A percentile compares a stretch with the other conserved stretches of the same genome.
phyloP scores from a whole-genome alignment of 2,797 vertebrate genomes.

The Lepilemur ruficaudatus region DNA sequence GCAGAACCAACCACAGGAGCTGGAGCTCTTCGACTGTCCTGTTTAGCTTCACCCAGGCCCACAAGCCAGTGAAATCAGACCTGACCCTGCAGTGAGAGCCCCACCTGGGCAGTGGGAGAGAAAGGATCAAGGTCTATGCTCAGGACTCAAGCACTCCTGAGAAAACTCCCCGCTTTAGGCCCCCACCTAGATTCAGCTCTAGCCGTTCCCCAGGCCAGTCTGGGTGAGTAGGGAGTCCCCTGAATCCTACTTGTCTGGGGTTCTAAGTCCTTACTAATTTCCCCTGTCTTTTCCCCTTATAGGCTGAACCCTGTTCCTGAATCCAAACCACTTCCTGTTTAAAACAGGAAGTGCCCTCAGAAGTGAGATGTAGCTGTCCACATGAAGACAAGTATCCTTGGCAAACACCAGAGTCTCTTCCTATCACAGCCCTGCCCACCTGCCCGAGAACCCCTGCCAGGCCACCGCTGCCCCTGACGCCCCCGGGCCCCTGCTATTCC shows the following conservation, averaged over 20 bases:
- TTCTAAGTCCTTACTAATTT: neutral
- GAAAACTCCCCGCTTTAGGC: neutral
- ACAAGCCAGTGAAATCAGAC: neutral
- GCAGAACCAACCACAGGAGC: neutral
- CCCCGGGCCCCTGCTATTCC: neutral
- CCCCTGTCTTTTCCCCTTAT: neutral
- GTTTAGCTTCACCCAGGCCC: neutral
- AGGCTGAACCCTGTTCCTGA: neutral
- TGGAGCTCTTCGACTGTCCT: neutral
- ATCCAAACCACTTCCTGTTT: constrained; percentile 45
- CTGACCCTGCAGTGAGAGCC: neutral
- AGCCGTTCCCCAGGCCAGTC: neutral
- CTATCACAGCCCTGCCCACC: neutral
- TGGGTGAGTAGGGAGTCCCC: neutral
- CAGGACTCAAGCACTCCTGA: neutral
- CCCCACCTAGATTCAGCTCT: neutral
- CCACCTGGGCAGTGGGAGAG: neutral
- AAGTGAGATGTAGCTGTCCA: neutral
- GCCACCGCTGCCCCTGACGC: neutral
- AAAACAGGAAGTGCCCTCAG: constrained; percentile 16
- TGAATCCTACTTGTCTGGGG: neutral
- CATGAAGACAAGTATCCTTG: neutral
- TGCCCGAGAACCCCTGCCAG: neutral
- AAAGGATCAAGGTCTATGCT: neutral
- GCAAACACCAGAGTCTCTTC: constrained; percentile 20